Evolutionary conservation across 2,113 vertebrate genomes (phyloP), one percentile per base, ranked within the genome.

Genomic region (Rhombomys opimus): DNA sequence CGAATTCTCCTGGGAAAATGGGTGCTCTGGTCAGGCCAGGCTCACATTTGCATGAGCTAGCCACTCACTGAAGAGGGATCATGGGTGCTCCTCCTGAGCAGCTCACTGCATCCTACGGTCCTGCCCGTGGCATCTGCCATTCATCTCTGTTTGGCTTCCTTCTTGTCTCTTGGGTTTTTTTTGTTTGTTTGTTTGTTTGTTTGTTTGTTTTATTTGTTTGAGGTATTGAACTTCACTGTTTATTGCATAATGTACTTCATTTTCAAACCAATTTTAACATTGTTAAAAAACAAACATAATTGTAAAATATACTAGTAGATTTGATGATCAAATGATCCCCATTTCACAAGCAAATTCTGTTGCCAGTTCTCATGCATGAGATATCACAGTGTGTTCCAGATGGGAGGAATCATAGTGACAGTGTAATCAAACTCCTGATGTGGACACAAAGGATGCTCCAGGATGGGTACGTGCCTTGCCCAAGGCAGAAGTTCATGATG

Each of bases 391-490:
- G 52, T 72, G 84, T 90, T 93, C 85, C 4, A 90, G 6, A 27
- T 89, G 7, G 14, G 20, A 80, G 59, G 25, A 93, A 97, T 95
- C 76, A 87, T 12, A 76, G n/a, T 85, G 50, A 93, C 46, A 95
- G 68, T 89, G 86, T 57, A 91, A 91, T 96, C 46, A 96, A 91
- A 93, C 68, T 86, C 59, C 25, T 84, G 38, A 94, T 75, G 35
- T 90, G 23, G 75, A 50, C 84, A 87, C 46, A 82, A 95, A 89
- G 23, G 30, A 63, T 72, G 68, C 65, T 41, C 46, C 17, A 65
- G n/a, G 59, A 46, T 91, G 30, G 38, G 52, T 32, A 38, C 8
- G 84, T 77, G 73, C 59, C 27, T 85, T 92, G 84, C 59, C 57
- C 59, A 70, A 80, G 88, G 78, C 63, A 77, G 72, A 95, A 67